These are phyloP conservation scores for Nomada fucata DNA, from an alignment of 2,888 invertebrate genomes.

Conservation along the genomic window DNA sequence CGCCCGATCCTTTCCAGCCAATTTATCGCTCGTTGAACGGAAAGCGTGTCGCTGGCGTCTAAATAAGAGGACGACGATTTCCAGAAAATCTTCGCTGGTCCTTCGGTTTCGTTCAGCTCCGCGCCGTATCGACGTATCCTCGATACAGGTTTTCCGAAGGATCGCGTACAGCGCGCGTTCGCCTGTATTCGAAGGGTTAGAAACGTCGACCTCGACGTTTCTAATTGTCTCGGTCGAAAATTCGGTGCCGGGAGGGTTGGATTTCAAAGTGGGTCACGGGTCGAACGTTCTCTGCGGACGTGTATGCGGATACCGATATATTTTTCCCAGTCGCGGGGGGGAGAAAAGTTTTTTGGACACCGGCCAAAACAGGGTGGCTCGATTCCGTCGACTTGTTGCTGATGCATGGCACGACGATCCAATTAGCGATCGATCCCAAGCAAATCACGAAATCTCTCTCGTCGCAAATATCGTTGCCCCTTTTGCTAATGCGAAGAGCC, in stretches of 20 bases:
- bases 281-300: slow-evolving; percentile 57
- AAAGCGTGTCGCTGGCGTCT: too few relatives aligned
- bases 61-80: too few relatives aligned
- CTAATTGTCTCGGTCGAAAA: slow-evolving; percentile 39
- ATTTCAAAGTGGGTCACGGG: slow-evolving; percentile 49
- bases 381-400: slow-evolving; percentile 60
- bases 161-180: too few relatives aligned
- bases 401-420: slow-evolving; percentile 1
- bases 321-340: slow-evolving; percentile 29
- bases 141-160: too few relatives aligned
- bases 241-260: slow-evolving; percentile 9
- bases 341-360: slow-evolving; percentile 50
- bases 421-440: slow-evolving; percentile 29
- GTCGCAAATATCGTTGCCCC: too few relatives aligned
- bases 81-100: too few relatives aligned
- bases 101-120: too few relatives aligned
- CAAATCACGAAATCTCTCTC: not conserved
- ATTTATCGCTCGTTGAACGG: too few relatives aligned
- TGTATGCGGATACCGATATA: slow-evolving; percentile 57
- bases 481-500: too few relatives aligned
- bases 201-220: slow-evolving; percentile 20
- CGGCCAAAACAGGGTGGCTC: slow-evolving; percentile 50
- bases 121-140: too few relatives aligned
- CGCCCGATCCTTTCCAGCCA: too few relatives aligned
- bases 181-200: not conserved